Evolutionary conservation across 1,140 invertebrate genomes (phyloP).

Genomic region (Drosophila grimshawi): DNA sequence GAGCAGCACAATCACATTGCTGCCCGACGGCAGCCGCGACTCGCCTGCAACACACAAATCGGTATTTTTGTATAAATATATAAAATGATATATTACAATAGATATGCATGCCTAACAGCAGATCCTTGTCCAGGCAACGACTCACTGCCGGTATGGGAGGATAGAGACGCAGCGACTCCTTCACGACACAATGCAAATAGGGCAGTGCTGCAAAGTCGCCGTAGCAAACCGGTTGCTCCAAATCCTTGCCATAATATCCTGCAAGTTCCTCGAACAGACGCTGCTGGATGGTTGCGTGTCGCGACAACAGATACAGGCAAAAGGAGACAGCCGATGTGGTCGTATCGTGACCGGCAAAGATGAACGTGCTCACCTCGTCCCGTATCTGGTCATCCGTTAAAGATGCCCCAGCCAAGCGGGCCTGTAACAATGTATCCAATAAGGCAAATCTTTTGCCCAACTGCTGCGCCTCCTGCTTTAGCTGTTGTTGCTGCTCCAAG

Average conservation of each 20-base stretch:
- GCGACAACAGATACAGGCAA: conserved; percentile 57
- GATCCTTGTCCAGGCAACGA: conserved; percentile 85
- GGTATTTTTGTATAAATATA: background rate
- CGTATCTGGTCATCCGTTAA: conserved; percentile 88
- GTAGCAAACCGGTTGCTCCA: conserved; percentile 74
- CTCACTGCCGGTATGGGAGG: conserved; percentile 87
- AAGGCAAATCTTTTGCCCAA: conserved; percentile 84
- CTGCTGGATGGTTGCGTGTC: conserved; percentile 84
- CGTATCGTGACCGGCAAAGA: conserved; percentile 86
- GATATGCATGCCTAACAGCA: conserved; percentile 68
- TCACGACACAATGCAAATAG: conserved; percentile 87
- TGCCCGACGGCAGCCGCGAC: conserved; percentile 73
- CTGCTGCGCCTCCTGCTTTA: background rate
- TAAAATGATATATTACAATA: too few species aligned
- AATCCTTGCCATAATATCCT: conserved; percentile 84
- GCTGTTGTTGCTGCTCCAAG: conserved; percentile 5
- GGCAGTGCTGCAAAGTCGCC: conserved; percentile 86
- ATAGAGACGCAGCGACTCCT: conserved; percentile 87
- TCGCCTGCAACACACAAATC: conserved; percentile 1
- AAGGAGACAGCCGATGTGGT: conserved; percentile 68
- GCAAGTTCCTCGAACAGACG: conserved; percentile 86
- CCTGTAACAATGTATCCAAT: conserved; percentile 89
- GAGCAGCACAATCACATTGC: conserved; percentile 83
- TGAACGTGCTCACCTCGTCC: conserved; percentile 89
- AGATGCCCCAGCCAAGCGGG: conserved; percentile 83